Base-by-base conservation (phyloP, 2,888 invertebrate genomes). In the Dasysyrphus tricinctus region DNA sequence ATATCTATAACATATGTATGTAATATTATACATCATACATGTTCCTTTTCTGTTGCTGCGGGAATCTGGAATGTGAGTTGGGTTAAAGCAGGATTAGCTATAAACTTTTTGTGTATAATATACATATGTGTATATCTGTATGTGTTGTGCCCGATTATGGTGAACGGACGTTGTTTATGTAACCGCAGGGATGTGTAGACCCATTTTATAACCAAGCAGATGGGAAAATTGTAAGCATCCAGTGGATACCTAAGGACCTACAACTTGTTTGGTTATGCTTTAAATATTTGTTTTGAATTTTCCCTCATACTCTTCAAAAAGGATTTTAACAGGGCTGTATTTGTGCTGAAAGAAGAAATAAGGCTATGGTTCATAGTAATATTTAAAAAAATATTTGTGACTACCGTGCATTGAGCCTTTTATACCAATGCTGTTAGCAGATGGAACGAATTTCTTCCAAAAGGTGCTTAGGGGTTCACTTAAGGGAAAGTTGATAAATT, bases 131-230 rank as follows among this genome's bases (percentile, higher is more conserved):
- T 61, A 39, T 65, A 51, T 5, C 32, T 49, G 37, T 37, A 72
- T 76, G 24, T 76, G 67, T 73, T 72, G 57, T 76, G 44, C 44
- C 32, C 54, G 72, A 73, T 80, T 67, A 76, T 39, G 67, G 63
- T 39, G 16, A 47, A 69, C 14, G 32, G 54, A 44, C 24, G 47
- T 76, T 73, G 84, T 80, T 85, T 77, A 67, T 77, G 67, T 73
- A 77, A 77, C 84, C 84, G 47, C 84, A 85, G 51, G 84, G 76
- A 56, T 76, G 24, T 76, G 69, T 76, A 73, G 56, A 69, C 76
- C 73, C 59, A 77, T 80, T 80, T 80, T 80, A 69, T 73, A 77
- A 44, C 61, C 29, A 72, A 76, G 72, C 80, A 72, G 80, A 76
- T 83, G 82, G 61, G 69, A 44, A 67, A 56, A 73, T 72, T 70